Evolutionary conservation across 2,113 vertebrate genomes (phyloP), one percentile per base, ranked within the genome.

Genomic region (Dasypus novemcinctus): DNA sequence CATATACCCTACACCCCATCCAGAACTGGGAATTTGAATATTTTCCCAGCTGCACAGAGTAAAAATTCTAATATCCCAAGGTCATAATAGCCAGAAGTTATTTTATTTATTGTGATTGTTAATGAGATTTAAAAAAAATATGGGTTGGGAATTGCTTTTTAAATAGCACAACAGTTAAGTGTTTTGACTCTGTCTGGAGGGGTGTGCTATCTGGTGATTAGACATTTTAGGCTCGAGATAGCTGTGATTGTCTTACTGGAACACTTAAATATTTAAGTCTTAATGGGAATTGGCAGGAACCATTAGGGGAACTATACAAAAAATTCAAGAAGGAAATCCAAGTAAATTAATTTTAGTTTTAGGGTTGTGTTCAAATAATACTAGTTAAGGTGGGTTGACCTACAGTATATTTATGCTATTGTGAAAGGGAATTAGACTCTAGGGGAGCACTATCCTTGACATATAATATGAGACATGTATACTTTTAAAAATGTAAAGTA

Each of bases 241-340:
- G 81, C 93, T 59, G 9, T 41, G 43, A 82, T 82, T 75, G 66
- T 95, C 82, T 96, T 93, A 83, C 68, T 87, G 59, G 49, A 95
- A 78, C 11, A 49, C 14, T 80, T 94, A 91, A 93, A 91, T 95
- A 61, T 89, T 97, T 89, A 94, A 88, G 94, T 64, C 38, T 33
- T 92, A 92, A 75, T 90, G 80, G 83, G 49, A 93, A 91, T 87
- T 95, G 76, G n/a, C 92, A 94, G 68, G 61, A 94, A 85, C 27
- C 10, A 10, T 93, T 90, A 87, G 31, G 52, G 8, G 36, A 87
- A 91, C 46, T 84, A 43, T 49, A 89, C 38, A 79, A 82, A 88
- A 52, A 93, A 83, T 92, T 90, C 18, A 33, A 49, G 71, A 88
- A 95, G 68, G 63, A 95, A 91, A 43, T 74, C 38, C 29, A 86